Evolutionary conservation across 2,113 vertebrate genomes (phyloP), one percentile per base, ranked within the genome.

Genomic region (Clarias batrachus): DNA sequence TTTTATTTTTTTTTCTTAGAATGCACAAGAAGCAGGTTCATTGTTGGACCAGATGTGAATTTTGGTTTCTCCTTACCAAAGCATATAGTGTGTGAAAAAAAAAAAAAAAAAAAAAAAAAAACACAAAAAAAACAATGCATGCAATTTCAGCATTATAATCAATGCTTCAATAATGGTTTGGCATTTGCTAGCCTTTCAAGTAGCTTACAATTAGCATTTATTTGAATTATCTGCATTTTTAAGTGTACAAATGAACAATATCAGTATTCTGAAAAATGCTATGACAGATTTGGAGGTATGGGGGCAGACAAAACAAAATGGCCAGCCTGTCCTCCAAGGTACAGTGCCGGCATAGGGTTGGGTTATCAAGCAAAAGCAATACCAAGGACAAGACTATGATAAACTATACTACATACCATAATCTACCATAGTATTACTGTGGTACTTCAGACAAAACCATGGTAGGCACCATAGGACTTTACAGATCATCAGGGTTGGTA

Each of bases 21-120:
- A 76, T 59, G 37, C 59, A 68, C 74, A 73, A 83, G 73, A 84
- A 80, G 48, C 13, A 16, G 78, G 82, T 82, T 66, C 62, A 70
- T 57, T 60, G 68, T 41, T 57, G 7, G 9, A 37, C 80, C 78
- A 68, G 30, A 86, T 17, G 54, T 59, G 66, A 84, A 83, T 74
- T 57, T 66, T 30, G 8, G 57, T 86, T 86, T 86, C 83, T 23
- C 37, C 48, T 77, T n/a, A 27, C 48, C 48, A 48, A 74, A 37
- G 3, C 12, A 6, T 41, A 13, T 52, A 25, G 41, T n/a, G 41
- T 52, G 73, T 14, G 41, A 33, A 33, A 33, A 1, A 33, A 33
- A 33, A 1, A 33, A 33, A 33, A 1, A 33, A 33, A 33, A 1
- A 4, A 76, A 74, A n/a, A n/a, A n/a, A n/a, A n/a, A n/a, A n/a